Base-by-base conservation (phyloP, 2,888 invertebrate genomes). In the Epirrhoe alternata region DNA sequence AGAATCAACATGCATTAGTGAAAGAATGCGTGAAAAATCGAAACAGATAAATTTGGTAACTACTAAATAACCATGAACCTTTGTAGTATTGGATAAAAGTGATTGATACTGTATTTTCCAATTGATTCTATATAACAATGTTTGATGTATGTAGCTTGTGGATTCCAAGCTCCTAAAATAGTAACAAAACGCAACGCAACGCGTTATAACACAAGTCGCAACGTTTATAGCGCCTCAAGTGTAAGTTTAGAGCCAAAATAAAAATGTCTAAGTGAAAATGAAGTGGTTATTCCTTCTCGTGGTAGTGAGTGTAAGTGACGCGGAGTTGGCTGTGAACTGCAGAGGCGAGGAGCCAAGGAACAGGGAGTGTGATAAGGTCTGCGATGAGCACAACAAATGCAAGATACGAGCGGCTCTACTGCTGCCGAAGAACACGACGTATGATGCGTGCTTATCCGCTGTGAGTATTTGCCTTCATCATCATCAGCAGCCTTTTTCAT, bases 391-490 rank as follows among this genome's bases (percentile, higher is more conserved):
- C 47, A 93, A 91, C 5, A 83, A 80, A 5, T 97, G 97, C 79
- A 94, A 94, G 52, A 92, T 97, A 50, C 92, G 95, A 59, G 95
- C 95, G 0, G 95, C 95, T 1, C 88, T 97, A 17, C 86, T 97
- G 68, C 83, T 97, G 64, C 96, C 97, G 0, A 92, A 93, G 60
- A 94, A 94, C 76, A 87, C 92, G 30, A 83, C 84, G 0, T 94
- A 92, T 56, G 91, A 94, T 70, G 95, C 94, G 16, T 95, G 94
- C 64, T 84, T 94, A 80, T 86, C 90, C 12, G 92, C 86, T 75
- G 95, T 95, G 70, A 88, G 92, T 87, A 78, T 2, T 24, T 24
- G 24, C 24, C n/a, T n/a, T n/a, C n/a, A n/a, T n/a, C n/a, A n/a
- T n/a, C n/a, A n/a, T n/a, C n/a, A n/a, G n/a, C n/a, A n/a, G n/a